phyloP scores from a whole-genome alignment of 2,113 vertebrate species.

The Psilopsiagon aurifrons region DNA sequence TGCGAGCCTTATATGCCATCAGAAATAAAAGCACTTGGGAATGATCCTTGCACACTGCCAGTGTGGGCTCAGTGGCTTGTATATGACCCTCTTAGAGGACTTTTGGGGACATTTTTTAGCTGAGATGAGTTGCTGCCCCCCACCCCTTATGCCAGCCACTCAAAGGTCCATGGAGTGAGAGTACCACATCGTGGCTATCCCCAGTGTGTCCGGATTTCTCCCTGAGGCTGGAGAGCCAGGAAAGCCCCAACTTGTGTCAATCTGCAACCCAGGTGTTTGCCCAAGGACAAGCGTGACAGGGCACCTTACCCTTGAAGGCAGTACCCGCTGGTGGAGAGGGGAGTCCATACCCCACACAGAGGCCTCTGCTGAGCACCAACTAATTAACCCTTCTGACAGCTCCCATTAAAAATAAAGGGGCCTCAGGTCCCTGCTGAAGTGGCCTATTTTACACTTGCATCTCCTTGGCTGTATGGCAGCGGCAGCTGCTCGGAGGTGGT shows the following conservation, averaged over 20 bases:
- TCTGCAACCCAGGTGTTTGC: neutral
- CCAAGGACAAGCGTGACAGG: neutral
- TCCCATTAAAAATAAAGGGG: constrained; percentile 60
- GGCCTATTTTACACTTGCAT: constrained; percentile 47
- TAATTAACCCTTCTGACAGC: constrained; percentile 65
- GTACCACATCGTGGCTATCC: neutral
- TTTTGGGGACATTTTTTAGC: neutral
- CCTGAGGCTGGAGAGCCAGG: neutral
- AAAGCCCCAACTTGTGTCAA: accelerated
- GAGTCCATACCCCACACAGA: neutral
- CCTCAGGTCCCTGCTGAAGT: constrained; percentile 60
- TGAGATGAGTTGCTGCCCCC: accelerated
- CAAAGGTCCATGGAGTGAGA: neutral
- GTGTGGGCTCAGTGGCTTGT: neutral
- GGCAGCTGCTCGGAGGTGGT: neutral
- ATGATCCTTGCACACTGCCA: neutral
- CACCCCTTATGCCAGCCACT: too few relatives aligned
- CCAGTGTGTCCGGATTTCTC: neutral
- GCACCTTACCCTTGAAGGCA: too few relatives aligned
- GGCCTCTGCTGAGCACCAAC: neutral
- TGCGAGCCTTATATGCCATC: too few relatives aligned
- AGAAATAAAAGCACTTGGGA: neutral
- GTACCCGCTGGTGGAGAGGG: neutral
- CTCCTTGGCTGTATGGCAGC: constrained; percentile 17
- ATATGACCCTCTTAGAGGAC: neutral